A percentile compares a stretch with the other conserved stretches of the same genome.
Evolutionary conservation across 2,113 vertebrate genomes (phyloP).

Genomic region (Anser brachyrhynchus): DNA sequence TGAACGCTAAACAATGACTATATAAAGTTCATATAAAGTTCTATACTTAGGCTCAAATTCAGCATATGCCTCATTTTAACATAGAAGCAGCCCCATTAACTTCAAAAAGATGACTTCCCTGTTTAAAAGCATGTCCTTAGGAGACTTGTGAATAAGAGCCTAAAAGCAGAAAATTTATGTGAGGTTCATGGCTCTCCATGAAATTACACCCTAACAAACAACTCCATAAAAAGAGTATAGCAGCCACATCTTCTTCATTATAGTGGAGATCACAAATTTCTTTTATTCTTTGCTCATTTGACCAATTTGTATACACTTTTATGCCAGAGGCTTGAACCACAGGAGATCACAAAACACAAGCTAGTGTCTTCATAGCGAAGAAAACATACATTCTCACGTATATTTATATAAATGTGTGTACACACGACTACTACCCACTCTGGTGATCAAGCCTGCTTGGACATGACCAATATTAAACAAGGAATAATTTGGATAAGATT

Average conservation of each 20-base stretch:
- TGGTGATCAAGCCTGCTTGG: background rate
- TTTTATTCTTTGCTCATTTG: background rate
- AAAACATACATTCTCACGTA: rapidly evolving
- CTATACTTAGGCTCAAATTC: background rate
- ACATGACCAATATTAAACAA: no score
- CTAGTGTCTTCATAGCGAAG: rapidly evolving
- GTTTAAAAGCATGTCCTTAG: background rate
- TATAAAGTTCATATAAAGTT: background rate
- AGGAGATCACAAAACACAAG: background rate
- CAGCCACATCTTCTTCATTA: background rate
- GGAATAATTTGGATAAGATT: rapidly evolving
- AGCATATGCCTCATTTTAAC: background rate
- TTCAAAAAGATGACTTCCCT: background rate
- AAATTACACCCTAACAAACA: background rate
- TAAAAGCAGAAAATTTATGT: background rate
- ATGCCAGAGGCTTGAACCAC: background rate
- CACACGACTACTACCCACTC: rapidly evolving
- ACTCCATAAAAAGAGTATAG: rapidly evolving
- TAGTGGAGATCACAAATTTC: background rate
- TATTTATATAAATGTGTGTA: rapidly evolving
- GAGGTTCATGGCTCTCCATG: background rate
- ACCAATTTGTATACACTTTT: background rate
- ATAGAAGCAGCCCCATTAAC: background rate
- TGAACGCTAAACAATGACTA: background rate
- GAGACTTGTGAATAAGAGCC: background rate